phyloP scores from a whole-genome alignment of 1,140 invertebrate genomes.

The Metopolophium dirhodum region DNA sequence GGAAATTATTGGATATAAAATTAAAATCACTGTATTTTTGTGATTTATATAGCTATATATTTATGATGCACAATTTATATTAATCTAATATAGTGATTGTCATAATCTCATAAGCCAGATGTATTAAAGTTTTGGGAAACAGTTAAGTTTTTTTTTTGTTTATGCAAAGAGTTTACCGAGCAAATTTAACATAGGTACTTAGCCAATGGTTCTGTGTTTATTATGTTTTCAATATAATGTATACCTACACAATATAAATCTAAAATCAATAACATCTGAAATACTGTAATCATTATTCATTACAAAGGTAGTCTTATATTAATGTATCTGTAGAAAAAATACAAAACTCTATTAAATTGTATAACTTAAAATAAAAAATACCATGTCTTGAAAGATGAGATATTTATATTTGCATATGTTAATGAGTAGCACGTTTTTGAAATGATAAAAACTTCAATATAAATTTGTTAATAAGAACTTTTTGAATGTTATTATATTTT shows the following conservation, averaged over 20 bases:
- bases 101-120: neutral
- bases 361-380: neutral
- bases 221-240: neutral
- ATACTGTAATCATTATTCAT: neutral
- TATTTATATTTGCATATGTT: slow-evolving; percentile 10
- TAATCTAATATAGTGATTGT: neutral
- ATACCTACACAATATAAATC: neutral
- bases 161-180: neutral
- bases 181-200: neutral
- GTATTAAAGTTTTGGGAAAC: neutral
- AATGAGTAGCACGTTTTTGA: neutral
- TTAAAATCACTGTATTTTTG: neutral
- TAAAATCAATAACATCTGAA: neutral
- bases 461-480: neutral
- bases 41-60: neutral
- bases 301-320: neutral
- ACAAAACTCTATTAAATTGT: neutral
- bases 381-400: neutral
- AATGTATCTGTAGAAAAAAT: neutral
- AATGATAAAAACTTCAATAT: neutral
- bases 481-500: neutral
- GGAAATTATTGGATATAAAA: neutral
- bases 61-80: neutral
- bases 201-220: neutral
- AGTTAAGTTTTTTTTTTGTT: neutral